phyloP scores from a whole-genome alignment of 2,888 invertebrate genomes.

The Pedicia rivosa region DNA sequence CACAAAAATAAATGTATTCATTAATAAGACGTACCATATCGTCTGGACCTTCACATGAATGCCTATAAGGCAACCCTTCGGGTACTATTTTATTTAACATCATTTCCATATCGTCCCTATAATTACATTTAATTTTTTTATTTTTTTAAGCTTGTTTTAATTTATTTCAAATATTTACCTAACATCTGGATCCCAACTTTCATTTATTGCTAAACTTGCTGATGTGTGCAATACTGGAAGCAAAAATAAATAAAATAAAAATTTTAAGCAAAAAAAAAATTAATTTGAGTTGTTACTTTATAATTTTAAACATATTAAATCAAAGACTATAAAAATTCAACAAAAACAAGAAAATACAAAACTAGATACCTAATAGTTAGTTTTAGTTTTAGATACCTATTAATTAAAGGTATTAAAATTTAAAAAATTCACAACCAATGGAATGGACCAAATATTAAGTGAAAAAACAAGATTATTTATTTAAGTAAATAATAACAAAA shows the following conservation, averaged over 20 bases:
- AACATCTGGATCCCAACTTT: conserved; percentile 97
- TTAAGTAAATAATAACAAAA: no score
- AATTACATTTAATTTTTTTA: conserved; percentile 3
- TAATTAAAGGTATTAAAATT: no score
- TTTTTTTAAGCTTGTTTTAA: background rate
- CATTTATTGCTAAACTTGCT: conserved; percentile 91
- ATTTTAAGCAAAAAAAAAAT: background rate
- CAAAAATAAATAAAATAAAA: conserved; percentile 13
- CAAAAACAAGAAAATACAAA: no score
- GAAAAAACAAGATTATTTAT: no score
- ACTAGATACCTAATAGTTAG: no score
- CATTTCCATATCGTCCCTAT: conserved; percentile 95
- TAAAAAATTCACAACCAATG: no score
- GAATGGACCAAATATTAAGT: no score
- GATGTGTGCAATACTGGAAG: conserved; percentile 92
- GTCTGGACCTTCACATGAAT: conserved; percentile 96
- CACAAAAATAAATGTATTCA: no score
- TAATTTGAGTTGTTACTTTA: background rate
- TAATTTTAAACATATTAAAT: no score
- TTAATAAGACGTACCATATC: conserved; percentile 66
- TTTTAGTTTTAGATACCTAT: no score
- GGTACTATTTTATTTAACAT: conserved; percentile 98
- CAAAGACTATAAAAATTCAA: no score
- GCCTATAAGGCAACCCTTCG: conserved; percentile 89
- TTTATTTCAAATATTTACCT: conserved; percentile 27